phyloP scores from a whole-genome alignment of 2,113 vertebrate genomes.

The Misgurnus anguillicaudatus region DNA sequence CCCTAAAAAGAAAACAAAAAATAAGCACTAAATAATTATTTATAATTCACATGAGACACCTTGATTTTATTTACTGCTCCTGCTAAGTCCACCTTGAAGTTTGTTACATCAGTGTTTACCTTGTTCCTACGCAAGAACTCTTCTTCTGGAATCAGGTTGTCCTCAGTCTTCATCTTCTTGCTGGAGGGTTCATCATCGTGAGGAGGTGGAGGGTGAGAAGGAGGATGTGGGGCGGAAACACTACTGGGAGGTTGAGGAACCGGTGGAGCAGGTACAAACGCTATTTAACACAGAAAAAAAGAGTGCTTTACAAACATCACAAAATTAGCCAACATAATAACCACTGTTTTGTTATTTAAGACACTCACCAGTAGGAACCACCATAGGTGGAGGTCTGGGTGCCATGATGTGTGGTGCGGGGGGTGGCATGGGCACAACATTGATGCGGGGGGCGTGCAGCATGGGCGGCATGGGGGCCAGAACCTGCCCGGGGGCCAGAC shows the following conservation, averaged over 20 bases:
- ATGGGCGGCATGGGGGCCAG: slow-evolving; percentile 90
- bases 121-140: slow-evolving; percentile 96
- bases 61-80: neutral
- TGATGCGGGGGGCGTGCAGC: slow-evolving; percentile 89
- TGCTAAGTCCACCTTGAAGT: neutral
- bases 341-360: neutral
- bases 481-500: slow-evolving; percentile 87
- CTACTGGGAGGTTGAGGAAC: slow-evolving; percentile 85
- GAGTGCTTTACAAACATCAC: neutral
- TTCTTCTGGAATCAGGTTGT: slow-evolving; percentile 95
- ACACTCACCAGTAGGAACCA: slow-evolving; percentile 87
- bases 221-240: slow-evolving; percentile 82
- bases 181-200: slow-evolving; percentile 91
- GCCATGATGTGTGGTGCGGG: slow-evolving; percentile 89
- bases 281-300: slow-evolving; percentile 61
- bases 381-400: slow-evolving; percentile 93
- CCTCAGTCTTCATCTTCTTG: slow-evolving; percentile 97
- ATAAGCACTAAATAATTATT: neutral
- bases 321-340: neutral
- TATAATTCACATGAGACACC: no score
- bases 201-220: slow-evolving; percentile 85
- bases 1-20: slow-evolving; percentile 72
- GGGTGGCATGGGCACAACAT: slow-evolving; percentile 94
- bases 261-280: slow-evolving; percentile 93
- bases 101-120: slow-evolving; percentile 64